Percentiles rank a stretch among this genome's conserved stretches.
These are phyloP conservation scores for Aepyceros melampus DNA, from an alignment of 2,113 vertebrate genomes.

Conservation along the genomic window DNA sequence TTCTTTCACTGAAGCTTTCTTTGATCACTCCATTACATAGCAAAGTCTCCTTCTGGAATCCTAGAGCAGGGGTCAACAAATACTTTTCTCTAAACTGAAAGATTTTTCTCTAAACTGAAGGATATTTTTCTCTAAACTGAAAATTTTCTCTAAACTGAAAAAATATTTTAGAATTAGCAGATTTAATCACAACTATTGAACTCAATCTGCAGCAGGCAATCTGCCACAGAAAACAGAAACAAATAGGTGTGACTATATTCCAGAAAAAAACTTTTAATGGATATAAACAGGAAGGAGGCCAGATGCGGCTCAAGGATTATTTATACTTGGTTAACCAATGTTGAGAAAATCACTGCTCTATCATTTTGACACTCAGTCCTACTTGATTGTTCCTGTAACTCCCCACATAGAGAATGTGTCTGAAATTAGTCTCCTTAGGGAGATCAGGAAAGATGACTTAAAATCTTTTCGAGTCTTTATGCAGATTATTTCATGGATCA, in stretches of 20 bases:
- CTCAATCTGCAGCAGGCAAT: not conserved
- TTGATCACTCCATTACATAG: not conserved
- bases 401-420: not conserved
- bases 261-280: not conserved
- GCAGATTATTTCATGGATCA: not conserved
- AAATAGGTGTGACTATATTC: not conserved
- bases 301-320: not conserved
- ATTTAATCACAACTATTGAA: not conserved
- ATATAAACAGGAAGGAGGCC: not conserved
- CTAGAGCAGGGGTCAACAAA: not conserved
- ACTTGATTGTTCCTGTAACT: not conserved
- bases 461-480: not conserved
- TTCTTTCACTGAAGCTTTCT: not conserved
- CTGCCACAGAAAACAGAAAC: not conserved
- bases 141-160: not conserved
- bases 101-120: not conserved
- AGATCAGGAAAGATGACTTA: not conserved
- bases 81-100: not conserved
- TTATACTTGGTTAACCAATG: not conserved
- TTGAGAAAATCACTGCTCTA: not conserved
- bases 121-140: not conserved
- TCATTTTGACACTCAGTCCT: not conserved
- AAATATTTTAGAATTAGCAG: not conserved
- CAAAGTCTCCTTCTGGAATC: not conserved
- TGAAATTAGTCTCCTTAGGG: not conserved